Evolutionary conservation across 64 coral and sea anemone genomes (phyloP).

Genomic region (Actinia equina): DNA sequence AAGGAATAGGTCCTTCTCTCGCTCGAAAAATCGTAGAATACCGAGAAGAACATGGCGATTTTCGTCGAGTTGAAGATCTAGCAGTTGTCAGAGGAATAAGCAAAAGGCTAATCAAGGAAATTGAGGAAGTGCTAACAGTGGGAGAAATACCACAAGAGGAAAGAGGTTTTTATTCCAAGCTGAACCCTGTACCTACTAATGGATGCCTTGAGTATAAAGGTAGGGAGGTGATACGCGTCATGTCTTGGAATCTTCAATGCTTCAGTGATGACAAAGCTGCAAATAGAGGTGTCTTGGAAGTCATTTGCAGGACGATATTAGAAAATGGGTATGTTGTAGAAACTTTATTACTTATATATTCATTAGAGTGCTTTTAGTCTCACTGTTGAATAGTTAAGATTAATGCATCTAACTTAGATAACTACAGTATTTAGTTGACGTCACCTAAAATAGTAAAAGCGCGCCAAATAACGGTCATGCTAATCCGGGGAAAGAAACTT

Average conservation of each 20-base stretch:
- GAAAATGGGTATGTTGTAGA: conserved; percentile 61
- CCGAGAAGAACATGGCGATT: conserved; percentile 41
- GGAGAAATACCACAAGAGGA: not conserved
- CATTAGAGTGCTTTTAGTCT: too few relatives aligned
- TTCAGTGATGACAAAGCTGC: too few relatives aligned
- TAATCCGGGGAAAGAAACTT: too few relatives aligned
- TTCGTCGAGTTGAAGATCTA: conserved; percentile 23
- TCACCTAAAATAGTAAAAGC: too few relatives aligned
- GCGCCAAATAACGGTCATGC: too few relatives aligned
- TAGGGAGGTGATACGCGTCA: conserved; percentile 35
- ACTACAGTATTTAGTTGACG: too few relatives aligned
- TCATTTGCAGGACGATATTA: conserved; percentile 70
- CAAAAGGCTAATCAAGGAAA: conserved; percentile 4
- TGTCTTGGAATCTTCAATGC: conserved; percentile 55
- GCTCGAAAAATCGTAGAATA: conserved; percentile 35
- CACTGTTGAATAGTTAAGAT: too few relatives aligned
- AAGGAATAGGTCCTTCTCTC: conserved; percentile 37
- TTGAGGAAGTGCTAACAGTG: not conserved
- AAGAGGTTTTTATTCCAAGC: not conserved
- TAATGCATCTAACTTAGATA: too few relatives aligned
- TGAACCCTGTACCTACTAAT: too few relatives aligned
- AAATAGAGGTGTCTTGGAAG: too few relatives aligned
- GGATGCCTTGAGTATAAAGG: not conserved
- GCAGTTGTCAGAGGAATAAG: conserved; percentile 34
- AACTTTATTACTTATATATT: too few relatives aligned